A percentile compares a stretch with the other conserved stretches of the same genome.
phyloP scores from a whole-genome alignment of 1,140 invertebrate genomes.

The Drosophila elegans region DNA sequence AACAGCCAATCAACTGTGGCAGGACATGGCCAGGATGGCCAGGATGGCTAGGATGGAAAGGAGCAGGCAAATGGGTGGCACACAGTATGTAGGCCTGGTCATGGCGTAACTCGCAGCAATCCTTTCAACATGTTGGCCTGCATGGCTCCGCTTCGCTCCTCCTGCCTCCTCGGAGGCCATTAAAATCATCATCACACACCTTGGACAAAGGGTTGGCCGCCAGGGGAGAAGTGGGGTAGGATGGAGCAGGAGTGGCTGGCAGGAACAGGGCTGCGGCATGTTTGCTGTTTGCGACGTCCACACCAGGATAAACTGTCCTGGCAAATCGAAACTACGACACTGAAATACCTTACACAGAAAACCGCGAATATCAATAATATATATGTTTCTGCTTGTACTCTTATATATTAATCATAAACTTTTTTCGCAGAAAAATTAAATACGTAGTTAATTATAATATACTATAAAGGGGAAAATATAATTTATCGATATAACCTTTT shows the following conservation, averaged over 20 bases:
- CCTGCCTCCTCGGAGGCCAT: conserved; percentile 39
- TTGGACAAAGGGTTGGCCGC: conserved; percentile 40
- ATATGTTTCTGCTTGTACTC: no score
- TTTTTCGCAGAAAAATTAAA: no score
- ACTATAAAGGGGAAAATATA: no score
- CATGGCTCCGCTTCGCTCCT: conserved; percentile 21
- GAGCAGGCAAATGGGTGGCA: conserved; percentile 10
- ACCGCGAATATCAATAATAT: no score
- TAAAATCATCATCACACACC: conserved; percentile 61
- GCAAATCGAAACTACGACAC: conserved; percentile 11
- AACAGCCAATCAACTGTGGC: conserved; percentile 84
- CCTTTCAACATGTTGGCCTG: conserved; percentile 75
- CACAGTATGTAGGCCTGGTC: conserved; percentile 41
- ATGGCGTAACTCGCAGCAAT: conserved; percentile 71
- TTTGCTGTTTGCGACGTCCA: conserved; percentile 74
- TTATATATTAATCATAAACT: no score
- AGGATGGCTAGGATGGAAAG: neutral
- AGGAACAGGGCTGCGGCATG: conserved; percentile 62
- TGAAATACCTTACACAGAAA: neutral
- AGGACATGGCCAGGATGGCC: conserved; percentile 44
- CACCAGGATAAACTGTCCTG: conserved; percentile 56
- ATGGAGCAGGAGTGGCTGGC: conserved; percentile 6
- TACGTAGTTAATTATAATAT: no score
- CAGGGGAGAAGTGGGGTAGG: neutral
- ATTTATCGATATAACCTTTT: no score